Evolutionary conservation across 2,797 vertebrate genomes (phyloP), one percentile per base, ranked within the genome.

Genomic region (Syncerus caffer): DNA sequence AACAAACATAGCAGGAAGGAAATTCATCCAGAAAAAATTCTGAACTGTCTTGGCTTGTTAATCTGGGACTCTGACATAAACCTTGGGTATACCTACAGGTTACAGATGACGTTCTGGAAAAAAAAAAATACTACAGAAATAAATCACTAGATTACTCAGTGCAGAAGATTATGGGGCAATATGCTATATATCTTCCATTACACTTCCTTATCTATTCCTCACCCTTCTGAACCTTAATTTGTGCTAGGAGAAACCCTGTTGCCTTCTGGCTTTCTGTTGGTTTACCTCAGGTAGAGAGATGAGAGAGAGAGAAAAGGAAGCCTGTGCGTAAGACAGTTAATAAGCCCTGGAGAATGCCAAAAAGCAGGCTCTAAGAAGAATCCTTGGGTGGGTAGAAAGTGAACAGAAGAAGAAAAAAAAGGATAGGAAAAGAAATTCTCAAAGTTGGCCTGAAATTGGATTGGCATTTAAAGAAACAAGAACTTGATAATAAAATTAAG

Each of bases 401-500:
- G 14, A 96, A 87, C 9, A 62, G 27, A 55, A 45, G 11, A 67
- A 90, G 42, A 92, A 10, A 85, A 71, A 47, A 47, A 47, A 47
- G 10, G 29, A 86, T 57, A 71, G 6, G 13, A 95, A 89, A 92
- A 84, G 7, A 93, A 78, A 47, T 94, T 95, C 34, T 95, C 87
- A 91, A 85, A 86, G 31, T 85, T 94, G 82, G 74, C 78, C 57
- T 90, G 31, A 89, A 91, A 95, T 57, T 93, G 17, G 4, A 71
- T 85, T 95, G 64, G 19, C 83, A 95, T 95, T 90, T 78, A 74
- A 96, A 98, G 89, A 93, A 90, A 93, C 23, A 89, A 19, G 51
- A 51, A 85, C 47, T 96, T 90, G 7, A 74, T 51, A 64, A 15
- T 90, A 86, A 97, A 93, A 93, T 82, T 86, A 95, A 94, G 85